Evolutionary conservation across 2,113 vertebrate species (phyloP).

Genomic region (Gobiocypris rarus): DNA sequence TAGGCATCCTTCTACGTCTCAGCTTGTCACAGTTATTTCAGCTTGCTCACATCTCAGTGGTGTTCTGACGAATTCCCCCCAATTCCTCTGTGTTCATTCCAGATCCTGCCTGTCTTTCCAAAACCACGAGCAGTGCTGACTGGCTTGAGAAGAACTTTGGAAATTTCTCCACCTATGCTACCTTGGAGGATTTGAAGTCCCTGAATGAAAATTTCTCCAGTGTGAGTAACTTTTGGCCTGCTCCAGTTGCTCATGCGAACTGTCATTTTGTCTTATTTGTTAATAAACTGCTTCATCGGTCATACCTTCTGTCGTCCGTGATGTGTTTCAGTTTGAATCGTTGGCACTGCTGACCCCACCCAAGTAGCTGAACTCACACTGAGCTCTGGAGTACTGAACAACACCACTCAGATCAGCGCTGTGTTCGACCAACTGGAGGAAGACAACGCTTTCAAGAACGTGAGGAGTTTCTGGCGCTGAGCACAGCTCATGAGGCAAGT

Average conservation of each 20-base stretch:
- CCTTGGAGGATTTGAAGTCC: conserved; percentile 48
- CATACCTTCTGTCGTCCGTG: background rate
- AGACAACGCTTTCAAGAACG: conserved; percentile 36
- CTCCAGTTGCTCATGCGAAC: too few relatives aligned
- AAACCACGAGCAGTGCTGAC: background rate
- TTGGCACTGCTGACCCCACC: background rate
- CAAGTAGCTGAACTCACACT: conserved; percentile 29
- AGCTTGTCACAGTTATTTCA: background rate
- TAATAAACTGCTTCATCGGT: background rate
- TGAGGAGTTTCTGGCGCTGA: conserved; percentile 43
- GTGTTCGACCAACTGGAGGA: conserved; percentile 35
- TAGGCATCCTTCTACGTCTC: background rate
- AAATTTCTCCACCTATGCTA: conserved; percentile 54
- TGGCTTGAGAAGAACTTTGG: conserved; percentile 63
- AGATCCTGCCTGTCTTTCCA: conserved; percentile 63
- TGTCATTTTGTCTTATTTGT: too few relatives aligned
- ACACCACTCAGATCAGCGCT: background rate
- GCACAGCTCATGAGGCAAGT: conserved; percentile 45
- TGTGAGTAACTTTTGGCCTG: conserved; percentile 51
- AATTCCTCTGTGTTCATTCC: conserved; percentile 7
- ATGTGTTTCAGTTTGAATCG: background rate
- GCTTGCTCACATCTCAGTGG: background rate
- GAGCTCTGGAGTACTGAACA: conserved; percentile 33
- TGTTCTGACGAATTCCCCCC: background rate
- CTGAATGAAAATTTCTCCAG: conserved; percentile 62